Conservation (phyloP, 2,888 invertebrate genomes). For the Fragum fragum region DNA sequence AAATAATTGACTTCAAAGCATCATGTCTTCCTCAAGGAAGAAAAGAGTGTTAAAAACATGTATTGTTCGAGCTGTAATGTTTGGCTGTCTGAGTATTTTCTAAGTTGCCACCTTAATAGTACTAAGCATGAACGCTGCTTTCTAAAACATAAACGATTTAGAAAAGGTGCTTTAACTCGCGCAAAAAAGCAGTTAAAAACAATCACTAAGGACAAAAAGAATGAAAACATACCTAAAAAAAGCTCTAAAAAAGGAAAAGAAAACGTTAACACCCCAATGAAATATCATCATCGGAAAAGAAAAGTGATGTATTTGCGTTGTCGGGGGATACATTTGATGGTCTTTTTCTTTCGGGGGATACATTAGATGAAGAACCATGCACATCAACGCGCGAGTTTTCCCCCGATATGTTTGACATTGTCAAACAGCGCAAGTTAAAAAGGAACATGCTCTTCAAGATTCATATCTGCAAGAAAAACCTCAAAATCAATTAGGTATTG, state of each 20-base stretch:
- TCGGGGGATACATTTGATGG: no score
- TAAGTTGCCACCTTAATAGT: conserved; percentile 1
- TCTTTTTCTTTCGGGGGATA: no score
- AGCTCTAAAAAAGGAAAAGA: no score
- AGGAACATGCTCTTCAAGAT: not conserved
- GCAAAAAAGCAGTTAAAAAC: not conserved
- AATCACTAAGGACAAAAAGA: not conserved
- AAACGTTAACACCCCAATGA: no score
- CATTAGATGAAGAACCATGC: no score
- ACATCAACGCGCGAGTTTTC: not conserved
- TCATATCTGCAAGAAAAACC: not conserved
- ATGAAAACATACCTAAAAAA: no score
- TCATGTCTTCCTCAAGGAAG: not conserved
- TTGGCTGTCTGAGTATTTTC: not conserved
- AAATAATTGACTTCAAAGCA: no score
- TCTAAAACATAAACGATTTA: not conserved
- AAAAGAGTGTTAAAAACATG: not conserved
- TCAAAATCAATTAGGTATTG: conserved; percentile 19
- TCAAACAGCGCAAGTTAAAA: not conserved
- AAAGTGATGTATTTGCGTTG: no score
- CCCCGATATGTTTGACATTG: not conserved
- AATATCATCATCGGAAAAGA: no score
- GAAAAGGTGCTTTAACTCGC: not conserved
- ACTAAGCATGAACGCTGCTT: not conserved
- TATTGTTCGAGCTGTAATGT: not conserved